Evolutionary conservation across 2,113 vertebrate species (phyloP).

Genomic region (Syngnathus typhle): DNA sequence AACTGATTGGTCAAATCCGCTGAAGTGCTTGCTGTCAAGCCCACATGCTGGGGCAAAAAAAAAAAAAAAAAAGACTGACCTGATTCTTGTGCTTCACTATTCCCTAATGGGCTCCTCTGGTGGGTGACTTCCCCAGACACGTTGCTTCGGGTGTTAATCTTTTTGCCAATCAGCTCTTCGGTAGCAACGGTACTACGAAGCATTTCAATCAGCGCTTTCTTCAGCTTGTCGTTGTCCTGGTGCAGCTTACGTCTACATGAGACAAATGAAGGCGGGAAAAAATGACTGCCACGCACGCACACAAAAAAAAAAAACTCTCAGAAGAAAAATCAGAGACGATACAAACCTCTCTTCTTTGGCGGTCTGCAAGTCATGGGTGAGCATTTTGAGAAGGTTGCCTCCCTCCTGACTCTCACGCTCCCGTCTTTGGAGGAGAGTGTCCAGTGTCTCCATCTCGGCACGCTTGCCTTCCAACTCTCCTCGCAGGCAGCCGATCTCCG

Average conservation of each 20-base stretch:
- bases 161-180: slow-evolving; percentile 79
- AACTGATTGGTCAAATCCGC: not conserved
- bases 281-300: not conserved
- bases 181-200: slow-evolving; percentile 67
- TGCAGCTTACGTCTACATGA: slow-evolving; percentile 70
- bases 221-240: slow-evolving; percentile 71
- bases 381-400: slow-evolving; percentile 77
- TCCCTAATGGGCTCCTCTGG: slow-evolving; percentile 22
- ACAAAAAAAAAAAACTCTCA: not conserved
- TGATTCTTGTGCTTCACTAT: slow-evolving; percentile 50
- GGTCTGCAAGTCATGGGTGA: slow-evolving; percentile 75
- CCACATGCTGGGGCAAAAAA: not conserved
- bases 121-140: slow-evolving; percentile 6
- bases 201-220: slow-evolving; percentile 77
- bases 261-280: not conserved
- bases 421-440: slow-evolving; percentile 71
- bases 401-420: slow-evolving; percentile 82
- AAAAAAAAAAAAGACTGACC: slow-evolving; percentile 35
- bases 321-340: too few relatives aligned
- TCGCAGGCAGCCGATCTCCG: slow-evolving; percentile 70
- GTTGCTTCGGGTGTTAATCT: slow-evolving; percentile 63
- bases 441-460: slow-evolving; percentile 76
- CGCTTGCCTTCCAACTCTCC: slow-evolving; percentile 69
- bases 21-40: not conserved
- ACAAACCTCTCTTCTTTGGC: slow-evolving; percentile 75